These are phyloP conservation scores for Magallana gigas DNA, from an alignment of 1,140 invertebrate species.

Conservation along the genomic window DNA sequence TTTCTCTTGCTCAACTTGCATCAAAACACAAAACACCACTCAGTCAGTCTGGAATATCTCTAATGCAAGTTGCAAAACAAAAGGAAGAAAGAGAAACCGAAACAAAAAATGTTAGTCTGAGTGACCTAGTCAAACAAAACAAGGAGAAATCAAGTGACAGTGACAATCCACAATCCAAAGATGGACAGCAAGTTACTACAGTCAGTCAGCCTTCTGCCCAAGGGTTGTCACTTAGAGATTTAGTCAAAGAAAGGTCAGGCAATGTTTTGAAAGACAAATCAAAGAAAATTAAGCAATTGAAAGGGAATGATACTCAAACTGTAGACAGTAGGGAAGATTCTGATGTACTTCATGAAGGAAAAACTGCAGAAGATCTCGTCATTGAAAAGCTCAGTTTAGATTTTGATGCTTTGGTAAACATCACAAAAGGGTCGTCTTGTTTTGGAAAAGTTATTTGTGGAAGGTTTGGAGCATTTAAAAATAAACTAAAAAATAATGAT, in stretches of 20 bases:
- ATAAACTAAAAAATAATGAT: constrained; percentile 9
- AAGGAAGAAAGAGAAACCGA: background rate
- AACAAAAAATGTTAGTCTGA: background rate
- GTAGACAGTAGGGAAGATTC: background rate
- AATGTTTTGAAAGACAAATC: background rate
- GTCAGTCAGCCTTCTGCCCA: background rate
- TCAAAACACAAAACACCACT: background rate
- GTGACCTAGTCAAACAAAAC: constrained; percentile 33
- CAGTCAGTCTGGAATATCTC: background rate
- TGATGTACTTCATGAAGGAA: background rate
- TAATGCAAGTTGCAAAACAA: background rate
- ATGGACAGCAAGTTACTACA: background rate
- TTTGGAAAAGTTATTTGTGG: constrained; percentile 45
- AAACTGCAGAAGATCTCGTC: background rate
- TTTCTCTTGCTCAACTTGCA: constrained; percentile 2
- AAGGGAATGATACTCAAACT: background rate
- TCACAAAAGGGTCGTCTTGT: constrained; percentile 25
- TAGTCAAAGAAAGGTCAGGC: background rate
- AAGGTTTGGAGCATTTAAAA: background rate
- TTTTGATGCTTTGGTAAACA: background rate
- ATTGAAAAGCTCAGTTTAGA: constrained; percentile 1
- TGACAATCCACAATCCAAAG: background rate
- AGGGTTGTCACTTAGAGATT: constrained; percentile 1
- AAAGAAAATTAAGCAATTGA: background rate
- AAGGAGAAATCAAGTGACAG: background rate